These are phyloP conservation scores for Temnothorax rugatulus DNA, from an alignment of 2,888 invertebrate species.

Conservation along the genomic window DNA sequence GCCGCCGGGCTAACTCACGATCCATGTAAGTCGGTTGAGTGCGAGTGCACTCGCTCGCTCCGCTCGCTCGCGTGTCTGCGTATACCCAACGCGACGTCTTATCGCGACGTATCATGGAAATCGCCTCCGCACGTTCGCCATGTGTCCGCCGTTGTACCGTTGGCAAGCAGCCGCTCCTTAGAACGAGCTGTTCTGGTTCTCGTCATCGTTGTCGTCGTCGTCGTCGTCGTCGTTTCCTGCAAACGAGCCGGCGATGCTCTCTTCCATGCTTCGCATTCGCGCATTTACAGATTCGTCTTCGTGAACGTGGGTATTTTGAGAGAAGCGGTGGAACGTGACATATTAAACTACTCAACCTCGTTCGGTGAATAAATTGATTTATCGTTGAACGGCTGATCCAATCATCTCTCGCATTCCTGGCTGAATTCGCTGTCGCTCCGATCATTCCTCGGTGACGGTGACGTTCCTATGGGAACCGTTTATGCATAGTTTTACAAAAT, in stretches of 20 bases:
- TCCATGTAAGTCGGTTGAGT: slow-evolving; percentile 27
- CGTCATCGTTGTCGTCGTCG: neutral
- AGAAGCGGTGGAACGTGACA: neutral
- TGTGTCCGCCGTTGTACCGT: slow-evolving; percentile 69
- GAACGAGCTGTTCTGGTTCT: neutral
- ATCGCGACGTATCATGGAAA: slow-evolving; percentile 67
- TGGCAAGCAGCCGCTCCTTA: slow-evolving; percentile 57
- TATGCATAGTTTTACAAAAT: neutral
- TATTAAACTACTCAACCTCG: neutral
- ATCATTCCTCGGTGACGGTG: neutral
- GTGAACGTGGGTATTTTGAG: slow-evolving; percentile 21
- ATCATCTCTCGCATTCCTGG: slow-evolving; percentile 26
- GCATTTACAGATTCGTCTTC: neutral
- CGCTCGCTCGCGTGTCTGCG: slow-evolving; percentile 12
- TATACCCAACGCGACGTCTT: slow-evolving; percentile 35
- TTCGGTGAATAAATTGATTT: slow-evolving; percentile 31
- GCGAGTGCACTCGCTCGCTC: slow-evolving; percentile 26
- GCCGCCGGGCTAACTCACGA: slow-evolving; percentile 21
- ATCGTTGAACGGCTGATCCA: slow-evolving; percentile 10
- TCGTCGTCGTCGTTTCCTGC: slow-evolving; percentile 45
- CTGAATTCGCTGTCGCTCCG: neutral
- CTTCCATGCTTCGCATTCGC: slow-evolving; percentile 23
- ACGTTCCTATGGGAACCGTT: neutral
- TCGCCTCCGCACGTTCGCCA: slow-evolving; percentile 66
- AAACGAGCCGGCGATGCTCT: slow-evolving; percentile 50